Evolutionary conservation across 30 jellyfish, hydroid and myxozoan species (phyloP), one percentile per base, ranked within the genome.

Genomic region (Chironex yamaguchii): DNA sequence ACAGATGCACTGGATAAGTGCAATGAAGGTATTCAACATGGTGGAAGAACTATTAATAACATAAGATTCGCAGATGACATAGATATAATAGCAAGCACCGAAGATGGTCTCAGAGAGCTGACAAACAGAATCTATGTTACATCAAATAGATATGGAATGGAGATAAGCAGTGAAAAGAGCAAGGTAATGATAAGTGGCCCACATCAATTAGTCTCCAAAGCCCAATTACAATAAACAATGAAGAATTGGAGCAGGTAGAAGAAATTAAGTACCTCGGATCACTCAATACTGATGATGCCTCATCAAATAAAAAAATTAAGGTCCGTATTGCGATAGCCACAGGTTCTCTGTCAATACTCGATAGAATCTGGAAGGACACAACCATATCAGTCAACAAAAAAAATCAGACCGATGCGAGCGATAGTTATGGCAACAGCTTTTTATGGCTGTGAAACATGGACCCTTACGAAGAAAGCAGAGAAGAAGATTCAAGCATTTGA

Each of bases 31-130:
- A 63, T 63, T 50, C 27, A 63, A 27, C 1, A 2, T 21, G 58
- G 77, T 1, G 77, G 77, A 63, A 2, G 1, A 20, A 4, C 2
- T 25, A 3, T 63, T 50, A 1, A 2, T 20, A 63, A 63, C 17
- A 4, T n/a, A 21, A 3, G 77, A 20, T 63, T 63, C 30, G 77
- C 77, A 63, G 63, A 3, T 21, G 77, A 63, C 77, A 63, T 63
- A 1, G 77, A 63, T 50, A 26, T 63, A 2, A 63, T 63, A 1
- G 77, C 77, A 1, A 20, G 77, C 77, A 25, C 62, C 17, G 6
- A 52, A 52, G 77, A 63, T 25, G 77, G 30, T 1, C 77, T 63
- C 2, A 63, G 77, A 63, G 77, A 63, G 62, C 77, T 63, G 77
- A 63, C 77, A 50, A 20, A 63, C 13, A 3, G 34, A 13, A 2